These are phyloP conservation scores for Camponotus fellah DNA, from an alignment of 2,888 invertebrate species.

Conservation along the genomic window DNA sequence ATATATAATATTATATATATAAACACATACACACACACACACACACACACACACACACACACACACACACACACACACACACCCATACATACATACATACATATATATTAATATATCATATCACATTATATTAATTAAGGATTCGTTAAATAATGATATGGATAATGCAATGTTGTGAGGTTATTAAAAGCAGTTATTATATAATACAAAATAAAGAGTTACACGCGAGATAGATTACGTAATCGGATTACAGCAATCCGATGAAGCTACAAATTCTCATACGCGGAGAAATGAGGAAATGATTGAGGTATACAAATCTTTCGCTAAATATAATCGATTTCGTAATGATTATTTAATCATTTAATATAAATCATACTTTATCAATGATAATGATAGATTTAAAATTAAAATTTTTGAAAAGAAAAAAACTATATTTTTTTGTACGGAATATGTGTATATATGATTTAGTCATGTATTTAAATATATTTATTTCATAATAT, in stretches of 20 bases:
- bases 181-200: slow-evolving; percentile 25
- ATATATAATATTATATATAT: not conserved
- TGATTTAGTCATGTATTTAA: not conserved
- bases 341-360: not conserved
- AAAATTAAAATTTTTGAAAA: not conserved
- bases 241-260: slow-evolving; percentile 60
- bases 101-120: not conserved
- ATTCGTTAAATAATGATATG: not conserved
- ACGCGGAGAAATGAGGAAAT: slow-evolving; percentile 9
- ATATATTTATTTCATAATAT: not conserved
- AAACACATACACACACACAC: no score
- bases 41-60: not conserved
- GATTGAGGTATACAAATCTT: not conserved
- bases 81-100: no score
- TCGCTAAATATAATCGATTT: not conserved
- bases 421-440: not conserved
- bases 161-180: not conserved
- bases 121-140: not conserved
- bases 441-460: not conserved
- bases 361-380: not conserved
- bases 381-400: not conserved
- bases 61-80: not conserved
- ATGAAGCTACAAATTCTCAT: slow-evolving; percentile 45
- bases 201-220: slow-evolving; percentile 55
- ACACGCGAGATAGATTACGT: slow-evolving; percentile 55